phyloP scores from a whole-genome alignment of 2,797 vertebrate species.

The Gymnothorax reevesii region DNA sequence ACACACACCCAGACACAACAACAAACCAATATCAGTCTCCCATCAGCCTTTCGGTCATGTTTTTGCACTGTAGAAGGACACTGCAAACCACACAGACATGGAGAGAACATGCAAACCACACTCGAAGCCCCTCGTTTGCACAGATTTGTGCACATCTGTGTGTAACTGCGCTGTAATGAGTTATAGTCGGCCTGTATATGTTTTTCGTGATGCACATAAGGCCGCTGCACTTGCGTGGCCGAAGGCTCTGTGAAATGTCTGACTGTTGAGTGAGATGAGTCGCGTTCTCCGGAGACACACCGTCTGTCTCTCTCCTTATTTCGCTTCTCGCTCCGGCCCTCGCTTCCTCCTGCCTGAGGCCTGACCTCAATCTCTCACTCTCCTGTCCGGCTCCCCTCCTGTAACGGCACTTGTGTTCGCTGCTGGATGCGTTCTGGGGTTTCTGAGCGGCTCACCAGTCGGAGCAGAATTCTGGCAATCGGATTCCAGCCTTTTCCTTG shows the following conservation, averaged over 20 bases:
- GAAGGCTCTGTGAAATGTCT: background rate
- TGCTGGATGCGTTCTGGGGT: background rate
- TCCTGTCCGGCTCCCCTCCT: background rate
- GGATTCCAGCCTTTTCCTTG: background rate
- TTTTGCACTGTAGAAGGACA: too few relatives aligned
- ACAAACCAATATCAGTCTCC: too few relatives aligned
- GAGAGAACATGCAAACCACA: too few relatives aligned
- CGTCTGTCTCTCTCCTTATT: background rate
- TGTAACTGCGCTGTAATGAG: background rate
- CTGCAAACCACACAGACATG: too few relatives aligned
- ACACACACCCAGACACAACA: too few relatives aligned
- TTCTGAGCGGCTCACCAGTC: background rate
- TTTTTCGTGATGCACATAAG: background rate
- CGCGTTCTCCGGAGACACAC: background rate
- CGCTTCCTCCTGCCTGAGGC: background rate
- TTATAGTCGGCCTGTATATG: background rate
- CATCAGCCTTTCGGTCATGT: too few relatives aligned
- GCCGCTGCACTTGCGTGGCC: too few relatives aligned
- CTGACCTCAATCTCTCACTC: background rate
- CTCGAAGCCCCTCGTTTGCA: too few relatives aligned
- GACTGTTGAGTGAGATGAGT: background rate
- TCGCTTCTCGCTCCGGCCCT: background rate
- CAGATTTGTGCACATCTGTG: background rate
- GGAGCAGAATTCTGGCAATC: background rate
- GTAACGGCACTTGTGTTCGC: too few relatives aligned